phyloP scores from a whole-genome alignment of 2,113 vertebrate species.

The Hyaena hyaena region DNA sequence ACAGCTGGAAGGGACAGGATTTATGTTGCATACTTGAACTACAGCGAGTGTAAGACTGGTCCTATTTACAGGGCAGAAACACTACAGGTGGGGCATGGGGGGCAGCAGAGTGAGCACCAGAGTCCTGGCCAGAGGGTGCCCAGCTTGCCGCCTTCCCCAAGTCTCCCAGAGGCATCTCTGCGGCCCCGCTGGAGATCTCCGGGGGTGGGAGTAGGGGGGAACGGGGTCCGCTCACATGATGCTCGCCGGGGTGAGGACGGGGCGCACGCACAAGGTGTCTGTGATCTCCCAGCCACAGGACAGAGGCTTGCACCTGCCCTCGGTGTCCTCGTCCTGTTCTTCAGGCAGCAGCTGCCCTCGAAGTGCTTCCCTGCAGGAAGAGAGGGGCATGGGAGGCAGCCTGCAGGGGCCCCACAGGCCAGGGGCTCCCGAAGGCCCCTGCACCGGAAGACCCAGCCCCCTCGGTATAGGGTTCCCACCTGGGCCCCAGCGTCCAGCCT shows the following conservation, averaged over 20 bases:
- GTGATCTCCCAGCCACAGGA: slow-evolving; percentile 89
- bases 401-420: fast-evolving
- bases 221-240: slow-evolving; percentile 84
- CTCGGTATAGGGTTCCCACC: neutral
- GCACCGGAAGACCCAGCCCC: neutral
- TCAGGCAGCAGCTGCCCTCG: slow-evolving; percentile 72
- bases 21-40: slow-evolving; percentile 80
- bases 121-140: slow-evolving; percentile 58
- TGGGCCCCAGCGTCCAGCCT: neutral
- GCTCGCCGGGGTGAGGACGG: slow-evolving; percentile 80
- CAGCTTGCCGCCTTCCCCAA: slow-evolving; percentile 40
- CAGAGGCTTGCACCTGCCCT: slow-evolving; percentile 82
- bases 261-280: slow-evolving; percentile 82
- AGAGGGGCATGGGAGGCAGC: neutral
- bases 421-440: neutral
- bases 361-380: slow-evolving; percentile 83
- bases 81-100: slow-evolving; percentile 7
- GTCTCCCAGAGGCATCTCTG: slow-evolving; percentile 69
- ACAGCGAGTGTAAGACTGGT: slow-evolving; percentile 62
- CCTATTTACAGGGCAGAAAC: slow-evolving; percentile 61
- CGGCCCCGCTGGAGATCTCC: slow-evolving; percentile 56
- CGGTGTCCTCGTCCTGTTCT: slow-evolving; percentile 72
- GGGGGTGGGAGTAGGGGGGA: neutral
- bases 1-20: slow-evolving; percentile 77
- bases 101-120: neutral